Evolutionary conservation across 1,140 invertebrate species (phyloP).

Genomic region (Drosophila navojoa): DNA sequence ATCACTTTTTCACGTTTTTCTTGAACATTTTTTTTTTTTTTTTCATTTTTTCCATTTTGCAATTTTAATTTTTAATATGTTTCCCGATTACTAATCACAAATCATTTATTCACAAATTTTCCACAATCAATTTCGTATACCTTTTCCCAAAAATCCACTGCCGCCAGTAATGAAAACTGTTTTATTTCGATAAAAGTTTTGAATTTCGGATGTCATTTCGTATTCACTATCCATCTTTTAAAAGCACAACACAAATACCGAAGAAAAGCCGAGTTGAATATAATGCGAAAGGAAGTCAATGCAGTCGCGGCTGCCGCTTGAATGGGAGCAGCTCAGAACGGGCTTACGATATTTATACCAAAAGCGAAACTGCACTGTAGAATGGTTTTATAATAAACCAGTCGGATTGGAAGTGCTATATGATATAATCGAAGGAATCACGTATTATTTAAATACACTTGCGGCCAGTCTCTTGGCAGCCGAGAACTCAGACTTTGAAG

Average conservation of each 20-base stretch:
- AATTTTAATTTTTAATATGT: too few relatives aligned
- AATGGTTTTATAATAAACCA: background rate
- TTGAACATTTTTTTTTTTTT: too few relatives aligned
- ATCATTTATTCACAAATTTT: background rate
- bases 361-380: background rate
- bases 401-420: background rate
- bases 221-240: background rate
- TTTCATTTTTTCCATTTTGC: too few relatives aligned
- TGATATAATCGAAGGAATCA: slow-evolving; percentile 34
- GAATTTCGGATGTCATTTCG: slow-evolving; percentile 80
- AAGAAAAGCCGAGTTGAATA: background rate
- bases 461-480: slow-evolving; percentile 1
- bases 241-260: background rate
- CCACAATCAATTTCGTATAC: slow-evolving; percentile 53
- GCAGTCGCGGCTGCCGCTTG: slow-evolving; percentile 26
- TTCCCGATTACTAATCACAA: too few relatives aligned
- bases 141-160: slow-evolving; percentile 92
- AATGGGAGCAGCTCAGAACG: slow-evolving; percentile 45
- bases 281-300: background rate
- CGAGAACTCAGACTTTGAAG: slow-evolving; percentile 10
- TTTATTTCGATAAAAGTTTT: slow-evolving; percentile 86
- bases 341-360: slow-evolving; percentile 56
- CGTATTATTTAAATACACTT: slow-evolving; percentile 25
- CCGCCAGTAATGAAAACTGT: slow-evolving; percentile 88
- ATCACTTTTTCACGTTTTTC: too few relatives aligned